Evolutionary conservation across 2,888 invertebrate species (phyloP).

Genomic region (Rhagophthalmus giganteus): DNA sequence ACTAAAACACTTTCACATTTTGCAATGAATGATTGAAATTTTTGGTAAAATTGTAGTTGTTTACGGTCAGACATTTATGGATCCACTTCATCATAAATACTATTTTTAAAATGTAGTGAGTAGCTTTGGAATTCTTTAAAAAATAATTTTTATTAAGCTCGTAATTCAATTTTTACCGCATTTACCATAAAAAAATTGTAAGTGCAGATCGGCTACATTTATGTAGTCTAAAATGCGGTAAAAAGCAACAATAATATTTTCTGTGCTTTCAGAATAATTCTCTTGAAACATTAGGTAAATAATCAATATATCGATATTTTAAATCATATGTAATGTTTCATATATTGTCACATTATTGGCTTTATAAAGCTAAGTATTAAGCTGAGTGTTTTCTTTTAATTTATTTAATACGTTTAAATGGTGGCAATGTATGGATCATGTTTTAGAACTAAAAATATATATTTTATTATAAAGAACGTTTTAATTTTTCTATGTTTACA

Average conservation of each 20-base stretch:
- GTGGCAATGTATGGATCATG: neutral
- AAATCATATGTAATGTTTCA: constrained; percentile 17
- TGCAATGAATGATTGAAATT: constrained; percentile 34
- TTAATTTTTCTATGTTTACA: constrained; percentile 55
- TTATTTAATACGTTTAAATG: neutral
- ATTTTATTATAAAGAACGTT: constrained; percentile 45
- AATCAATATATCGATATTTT: constrained; percentile 25
- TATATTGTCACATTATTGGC: constrained; percentile 17
- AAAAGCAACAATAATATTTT: constrained; percentile 35
- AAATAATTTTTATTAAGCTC: constrained; percentile 18
- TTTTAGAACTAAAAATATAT: neutral
- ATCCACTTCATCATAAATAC: constrained; percentile 52
- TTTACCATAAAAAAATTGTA: constrained; percentile 6
- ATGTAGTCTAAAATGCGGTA: constrained; percentile 25
- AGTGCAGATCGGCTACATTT: constrained; percentile 4
- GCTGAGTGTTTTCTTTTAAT: neutral
- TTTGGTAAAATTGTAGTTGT: constrained; percentile 49
- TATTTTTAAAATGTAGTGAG: constrained; percentile 56
- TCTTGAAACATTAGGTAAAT: constrained; percentile 36
- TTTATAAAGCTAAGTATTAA: neutral
- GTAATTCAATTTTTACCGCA: constrained; percentile 16
- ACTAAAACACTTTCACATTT: constrained; percentile 12
- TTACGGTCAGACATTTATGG: constrained; percentile 56
- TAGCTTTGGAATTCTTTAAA: constrained; percentile 45
- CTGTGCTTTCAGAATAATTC: constrained; percentile 36